Percentiles rank a stretch among this genome's conserved stretches.
Evolutionary conservation across 1,140 invertebrate species (phyloP).

Genomic region (Lepidurus arcticus): DNA sequence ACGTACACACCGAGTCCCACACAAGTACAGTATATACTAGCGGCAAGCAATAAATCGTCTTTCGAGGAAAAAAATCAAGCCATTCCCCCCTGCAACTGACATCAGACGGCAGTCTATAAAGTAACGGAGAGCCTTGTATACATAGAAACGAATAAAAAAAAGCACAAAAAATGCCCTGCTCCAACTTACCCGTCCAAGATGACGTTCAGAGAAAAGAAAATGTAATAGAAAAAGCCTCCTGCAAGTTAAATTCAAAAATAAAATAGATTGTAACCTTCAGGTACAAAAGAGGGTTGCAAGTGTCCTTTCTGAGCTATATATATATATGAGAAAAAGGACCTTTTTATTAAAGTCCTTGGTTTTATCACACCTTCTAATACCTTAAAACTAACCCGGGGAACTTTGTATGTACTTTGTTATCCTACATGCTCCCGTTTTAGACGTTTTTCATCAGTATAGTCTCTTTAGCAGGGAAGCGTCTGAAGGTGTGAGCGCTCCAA

Average conservation of each 20-base stretch:
- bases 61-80: not conserved
- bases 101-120: slow-evolving; percentile 2
- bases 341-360: too few relatives aligned
- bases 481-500: not conserved
- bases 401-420: too few relatives aligned
- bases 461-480: not conserved
- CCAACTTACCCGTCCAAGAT: not conserved
- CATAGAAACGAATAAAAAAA: not conserved
- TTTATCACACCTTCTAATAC: too few relatives aligned
- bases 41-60: not conserved
- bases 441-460: not conserved
- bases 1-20: not conserved
- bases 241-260: too few relatives aligned
- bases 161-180: not conserved
- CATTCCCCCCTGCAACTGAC: slow-evolving; percentile 5
- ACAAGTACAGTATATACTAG: not conserved
- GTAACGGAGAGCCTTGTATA: not conserved
- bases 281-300: too few relatives aligned
- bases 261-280: too few relatives aligned
- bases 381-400: too few relatives aligned
- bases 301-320: too few relatives aligned
- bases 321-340: too few relatives aligned
- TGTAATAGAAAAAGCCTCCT: too few relatives aligned
- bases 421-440: not conserved
- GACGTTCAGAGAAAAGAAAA: too few relatives aligned